Evolutionary conservation across 2,113 vertebrate genomes (phyloP).

Genomic region (Lepisosteus oculatus): DNA sequence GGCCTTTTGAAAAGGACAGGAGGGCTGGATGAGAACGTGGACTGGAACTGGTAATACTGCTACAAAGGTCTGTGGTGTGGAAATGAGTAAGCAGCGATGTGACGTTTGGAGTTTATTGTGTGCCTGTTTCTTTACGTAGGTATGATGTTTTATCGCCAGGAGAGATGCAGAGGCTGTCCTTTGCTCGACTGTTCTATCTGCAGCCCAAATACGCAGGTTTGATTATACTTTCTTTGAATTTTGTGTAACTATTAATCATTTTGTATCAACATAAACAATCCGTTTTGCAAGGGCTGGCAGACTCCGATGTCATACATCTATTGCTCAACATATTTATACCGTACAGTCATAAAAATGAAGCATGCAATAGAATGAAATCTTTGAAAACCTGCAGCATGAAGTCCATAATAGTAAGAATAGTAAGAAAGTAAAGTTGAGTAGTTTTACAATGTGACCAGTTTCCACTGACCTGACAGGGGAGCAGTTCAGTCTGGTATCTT

Average conservation of each 20-base stretch:
- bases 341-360: too few relatives aligned
- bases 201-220: slow-evolving; percentile 92
- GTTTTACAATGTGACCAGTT: too few relatives aligned
- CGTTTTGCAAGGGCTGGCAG: too few relatives aligned
- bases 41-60: slow-evolving; percentile 89
- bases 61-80: slow-evolving; percentile 6
- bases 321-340: background rate
- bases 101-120: background rate
- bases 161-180: slow-evolving; percentile 93
- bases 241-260: too few relatives aligned
- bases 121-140: slow-evolving; percentile 58
- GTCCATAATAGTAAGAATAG: too few relatives aligned
- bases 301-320: background rate
- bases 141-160: slow-evolving; percentile 92
- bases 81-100: background rate
- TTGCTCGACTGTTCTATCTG: slow-evolving; percentile 91
- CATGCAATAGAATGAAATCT: too few relatives aligned
- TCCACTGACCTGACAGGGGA: too few relatives aligned
- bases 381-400: too few relatives aligned
- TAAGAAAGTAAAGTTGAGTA: too few relatives aligned
- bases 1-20: slow-evolving; percentile 78
- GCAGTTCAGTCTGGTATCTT: too few relatives aligned
- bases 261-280: too few relatives aligned
- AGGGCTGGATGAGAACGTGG: slow-evolving; percentile 83
- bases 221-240: slow-evolving; percentile 19